Evolutionary conservation across 2,888 invertebrate species (phyloP).

Genomic region (Fabriciana adippe): DNA sequence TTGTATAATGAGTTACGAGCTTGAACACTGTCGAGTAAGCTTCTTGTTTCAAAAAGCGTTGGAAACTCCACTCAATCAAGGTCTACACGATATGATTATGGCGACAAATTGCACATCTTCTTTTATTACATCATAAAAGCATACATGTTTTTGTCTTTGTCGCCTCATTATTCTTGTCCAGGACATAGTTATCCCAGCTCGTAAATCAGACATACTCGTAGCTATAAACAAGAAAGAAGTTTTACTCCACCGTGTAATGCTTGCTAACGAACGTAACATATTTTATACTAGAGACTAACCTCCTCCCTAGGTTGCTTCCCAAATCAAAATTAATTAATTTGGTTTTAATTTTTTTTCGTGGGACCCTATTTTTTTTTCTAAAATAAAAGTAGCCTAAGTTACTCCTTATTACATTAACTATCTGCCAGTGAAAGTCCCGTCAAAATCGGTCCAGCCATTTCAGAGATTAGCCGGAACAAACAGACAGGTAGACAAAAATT

Average conservation of each 20-base stretch:
- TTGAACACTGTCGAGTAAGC: slow-evolving; percentile 27
- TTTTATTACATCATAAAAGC: slow-evolving; percentile 4
- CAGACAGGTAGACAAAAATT: too few species aligned
- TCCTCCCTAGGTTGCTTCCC: too few species aligned
- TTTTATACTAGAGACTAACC: too few species aligned
- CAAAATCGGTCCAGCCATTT: too few species aligned
- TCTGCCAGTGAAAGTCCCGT: too few species aligned
- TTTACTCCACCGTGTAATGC: background rate
- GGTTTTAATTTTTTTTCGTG: too few species aligned
- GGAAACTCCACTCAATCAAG: background rate
- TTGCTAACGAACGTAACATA: too few species aligned
- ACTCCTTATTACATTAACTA: too few species aligned
- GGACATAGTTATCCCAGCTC: background rate
- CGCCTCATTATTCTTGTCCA: background rate
- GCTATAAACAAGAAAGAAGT: background rate
- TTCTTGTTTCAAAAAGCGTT: slow-evolving; percentile 22
- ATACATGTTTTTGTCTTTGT: background rate
- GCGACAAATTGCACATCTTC: slow-evolving; percentile 9
- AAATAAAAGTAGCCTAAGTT: too few species aligned
- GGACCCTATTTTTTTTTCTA: too few species aligned
- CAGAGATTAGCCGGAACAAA: too few species aligned
- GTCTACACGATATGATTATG: slow-evolving; percentile 1
- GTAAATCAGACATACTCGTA: background rate
- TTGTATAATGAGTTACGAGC: slow-evolving; percentile 6
- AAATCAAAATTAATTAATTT: too few species aligned